Evolutionary conservation across 2,888 invertebrate genomes (phyloP).

Genomic region (Tachina fera): DNA sequence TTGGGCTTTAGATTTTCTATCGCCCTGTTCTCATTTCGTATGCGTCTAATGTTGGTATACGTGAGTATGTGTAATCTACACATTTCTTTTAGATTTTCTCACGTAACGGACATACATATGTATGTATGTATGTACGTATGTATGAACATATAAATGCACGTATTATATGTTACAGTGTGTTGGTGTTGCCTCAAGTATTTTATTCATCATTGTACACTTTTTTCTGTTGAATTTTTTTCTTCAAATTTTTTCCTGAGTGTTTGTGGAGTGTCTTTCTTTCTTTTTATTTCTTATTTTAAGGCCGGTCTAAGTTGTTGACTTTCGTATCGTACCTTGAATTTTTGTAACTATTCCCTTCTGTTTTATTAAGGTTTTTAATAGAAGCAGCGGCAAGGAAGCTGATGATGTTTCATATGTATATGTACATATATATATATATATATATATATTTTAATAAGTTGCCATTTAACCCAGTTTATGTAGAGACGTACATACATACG

Average conservation of each 20-base stretch:
- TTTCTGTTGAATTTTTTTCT: conserved; percentile 7
- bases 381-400: background rate
- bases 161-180: background rate
- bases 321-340: conserved; percentile 19
- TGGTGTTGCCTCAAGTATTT: conserved; percentile 34
- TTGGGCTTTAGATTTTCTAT: conserved; percentile 39
- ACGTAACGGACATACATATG: background rate
- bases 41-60: conserved; percentile 13
- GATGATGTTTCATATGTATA: background rate
- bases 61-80: background rate
- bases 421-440: too few species aligned
- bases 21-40: conserved; percentile 33
- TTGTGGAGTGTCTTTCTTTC: conserved; percentile 27
- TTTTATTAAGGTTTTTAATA: conserved; percentile 2
- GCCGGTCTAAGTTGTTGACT: conserved; percentile 51
- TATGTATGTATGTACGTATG: background rate
- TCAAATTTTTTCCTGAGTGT: conserved; percentile 3
- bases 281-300: conserved; percentile 33
- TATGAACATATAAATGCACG: too few species aligned
- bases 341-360: background rate
- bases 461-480: conserved; percentile 23
- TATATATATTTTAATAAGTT: conserved; percentile 50
- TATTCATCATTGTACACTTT: conserved; percentile 40
- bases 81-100: too few species aligned
- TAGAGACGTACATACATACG: background rate